Base-by-base conservation (phyloP, 2,797 vertebrate genomes). In the Mormyrus hasselquistii region DNA sequence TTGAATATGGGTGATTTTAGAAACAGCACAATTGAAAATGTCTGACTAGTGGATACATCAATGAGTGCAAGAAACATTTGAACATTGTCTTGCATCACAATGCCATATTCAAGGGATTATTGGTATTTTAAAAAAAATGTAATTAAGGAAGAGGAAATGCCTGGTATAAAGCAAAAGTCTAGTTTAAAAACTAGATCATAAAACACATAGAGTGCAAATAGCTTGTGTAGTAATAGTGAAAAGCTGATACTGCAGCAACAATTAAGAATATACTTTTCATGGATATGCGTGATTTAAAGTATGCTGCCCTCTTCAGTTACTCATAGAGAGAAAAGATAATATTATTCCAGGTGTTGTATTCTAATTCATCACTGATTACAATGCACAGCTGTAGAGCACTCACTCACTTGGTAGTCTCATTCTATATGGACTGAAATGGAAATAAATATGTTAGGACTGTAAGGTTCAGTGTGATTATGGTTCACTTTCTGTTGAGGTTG, bases 381-480 rank as follows among this genome's bases (percentile, higher is more conserved):
- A 47, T 44, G 38, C 41, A 47, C 73, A 79, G 41, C 73, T 47
- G 38, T 73, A 73, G 65, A 47, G 44, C 73, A 44, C 73, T 79
- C 73, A 79, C 73, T 79, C 73, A 79, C 41, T 47, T n/a, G 16
- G 38, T 79, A 47, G 73, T 79, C 41, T 47, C 16, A 79, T 79
- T 79, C 16, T 79, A 16, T 79, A 79, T 79, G 7, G 69, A 47
- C 38, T 88, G 53, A 55, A 49, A 89, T 47, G 52, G 41, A 82
- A 83, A 73, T 52, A 82, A 76, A 89, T 7, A 52, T 82, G 50
- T 87, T 25, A 57, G 89, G 86, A 87, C 87, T 89, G 89, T 88
- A 52, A 44, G 69, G 65, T 89, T 79, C 34, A 16, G 59, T 87
- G n/a, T 87, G 87, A 89, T 83, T 73, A 38, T 88, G 57, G 86